phyloP scores from a whole-genome alignment of 2,797 vertebrate species.

The Characodon lateralis region DNA sequence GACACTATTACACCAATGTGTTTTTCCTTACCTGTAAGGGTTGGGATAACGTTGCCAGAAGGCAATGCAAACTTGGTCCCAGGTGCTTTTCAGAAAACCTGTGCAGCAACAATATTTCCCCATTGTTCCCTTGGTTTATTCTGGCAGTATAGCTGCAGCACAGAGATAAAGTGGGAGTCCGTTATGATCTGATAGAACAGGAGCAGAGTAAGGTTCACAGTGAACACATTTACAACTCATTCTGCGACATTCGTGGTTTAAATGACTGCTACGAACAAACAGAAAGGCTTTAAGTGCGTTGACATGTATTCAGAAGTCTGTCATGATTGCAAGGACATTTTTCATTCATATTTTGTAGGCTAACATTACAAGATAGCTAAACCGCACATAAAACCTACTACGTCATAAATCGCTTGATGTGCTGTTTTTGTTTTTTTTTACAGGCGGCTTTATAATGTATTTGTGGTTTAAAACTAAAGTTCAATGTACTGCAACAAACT shows the following conservation, averaged over 20 bases:
- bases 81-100: constrained; percentile 89
- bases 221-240: neutral
- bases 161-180: neutral
- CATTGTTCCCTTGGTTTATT: constrained; percentile 82
- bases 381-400: neutral
- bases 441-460: accelerated
- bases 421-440: too few relatives aligned
- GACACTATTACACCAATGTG: neutral
- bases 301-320: neutral
- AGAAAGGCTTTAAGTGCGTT: neutral
- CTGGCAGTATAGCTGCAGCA: neutral
- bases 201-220: neutral
- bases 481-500: neutral
- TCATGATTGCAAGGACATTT: neutral
- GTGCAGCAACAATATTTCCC: constrained; percentile 92
- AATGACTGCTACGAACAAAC: neutral
- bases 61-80: constrained; percentile 96
- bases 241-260: neutral
- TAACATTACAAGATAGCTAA: neutral
- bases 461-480: too few relatives aligned
- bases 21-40: constrained; percentile 88
- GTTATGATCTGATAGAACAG: neutral
- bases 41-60: constrained; percentile 97
- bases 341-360: neutral
- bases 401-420: accelerated